Evolutionary conservation across 2,113 vertebrate genomes (phyloP).

Genomic region (Suricata suricatta): DNA sequence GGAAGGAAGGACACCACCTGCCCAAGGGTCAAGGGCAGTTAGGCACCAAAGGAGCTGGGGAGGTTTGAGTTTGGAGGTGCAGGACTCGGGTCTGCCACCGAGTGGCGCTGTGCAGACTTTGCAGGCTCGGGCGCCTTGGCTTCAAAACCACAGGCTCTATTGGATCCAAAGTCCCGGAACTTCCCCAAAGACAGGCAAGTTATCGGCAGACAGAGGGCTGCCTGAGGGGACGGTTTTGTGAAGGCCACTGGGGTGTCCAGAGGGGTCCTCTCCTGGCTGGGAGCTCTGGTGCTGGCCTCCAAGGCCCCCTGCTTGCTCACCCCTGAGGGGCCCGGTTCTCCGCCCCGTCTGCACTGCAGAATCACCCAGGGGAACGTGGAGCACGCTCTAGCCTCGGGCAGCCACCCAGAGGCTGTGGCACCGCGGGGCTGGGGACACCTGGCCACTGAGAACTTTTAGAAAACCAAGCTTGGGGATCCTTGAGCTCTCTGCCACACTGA

Average conservation of each 20-base stretch:
- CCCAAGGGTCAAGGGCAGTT: not conserved
- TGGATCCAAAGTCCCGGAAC: not conserved
- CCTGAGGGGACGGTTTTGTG: not conserved
- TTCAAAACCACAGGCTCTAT: constrained; percentile 22
- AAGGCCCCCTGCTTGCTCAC: fast-evolving
- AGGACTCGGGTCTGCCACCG: not conserved
- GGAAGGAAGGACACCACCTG: too few species aligned
- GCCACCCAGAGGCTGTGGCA: not conserved
- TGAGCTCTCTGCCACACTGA: not conserved
- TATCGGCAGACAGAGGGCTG: not conserved
- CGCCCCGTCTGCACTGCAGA: too few species aligned
- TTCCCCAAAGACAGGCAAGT: constrained; percentile 50
- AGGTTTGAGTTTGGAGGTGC: not conserved
- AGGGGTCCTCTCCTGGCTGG: not conserved
- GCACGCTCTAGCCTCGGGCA: too few species aligned
- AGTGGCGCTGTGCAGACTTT: not conserved
- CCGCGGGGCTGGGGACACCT: not conserved
- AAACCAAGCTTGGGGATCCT: not conserved
- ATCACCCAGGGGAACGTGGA: not conserved
- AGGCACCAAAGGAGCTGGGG: not conserved
- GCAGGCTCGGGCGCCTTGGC: not conserved
- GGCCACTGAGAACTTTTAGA: not conserved
- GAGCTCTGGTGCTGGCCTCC: too few species aligned
- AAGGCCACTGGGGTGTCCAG: not conserved
- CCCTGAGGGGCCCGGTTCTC: too few species aligned